Evolutionary conservation across 30 jellyfish, hydroid and myxozoan genomes (phyloP), one percentile per base, ranked within the genome.

Genomic region (Mastigias papua): DNA sequence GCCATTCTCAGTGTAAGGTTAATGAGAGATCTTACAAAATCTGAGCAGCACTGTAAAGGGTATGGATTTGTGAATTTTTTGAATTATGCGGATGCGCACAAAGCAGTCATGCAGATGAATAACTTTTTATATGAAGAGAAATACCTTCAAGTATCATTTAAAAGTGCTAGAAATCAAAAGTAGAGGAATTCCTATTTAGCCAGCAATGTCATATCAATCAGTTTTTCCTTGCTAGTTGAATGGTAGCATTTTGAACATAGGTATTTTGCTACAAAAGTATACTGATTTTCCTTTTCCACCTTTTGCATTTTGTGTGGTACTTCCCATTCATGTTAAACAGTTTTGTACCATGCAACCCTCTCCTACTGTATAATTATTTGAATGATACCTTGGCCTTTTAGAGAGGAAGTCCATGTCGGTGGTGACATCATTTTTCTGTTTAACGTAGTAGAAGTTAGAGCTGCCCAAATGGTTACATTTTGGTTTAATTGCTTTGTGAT

Each of bases 21-120:
- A 69, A 96, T 96, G 80, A 91, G 99, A 16, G 99, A 96, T 64
- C 73, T 90, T 23, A 91, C 94, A 0, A 91, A 96, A 68, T 64
- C 96, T 15, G 99, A 96, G 35, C 97, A 91, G 82, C 99, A 98
- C 21, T 91, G 99, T 48, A 96, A 96, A 82, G 99, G 99, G 73
- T 96, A 77, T 83, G 99, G 98, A 13, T 96, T 96, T 87, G 97
- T 96, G 17, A 96, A 96, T 65, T 96, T 96, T 48, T 64, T 94
- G 57, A 91, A 91, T 61, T 80, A 87, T 61, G 89, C 92, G 23
- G 99, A 96, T 78, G 99, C 99, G 22, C 91, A 73, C 74, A 60
- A 92, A 62, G 99, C 99, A 1, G 90, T 96, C 31, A 74, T 67
- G 77, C 86, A 95, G 72, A 75, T 96, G 95, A 91, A 96, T 82